Base-by-base conservation (phyloP, 2,113 vertebrate genomes). In the Struthidea cinerea region DNA sequence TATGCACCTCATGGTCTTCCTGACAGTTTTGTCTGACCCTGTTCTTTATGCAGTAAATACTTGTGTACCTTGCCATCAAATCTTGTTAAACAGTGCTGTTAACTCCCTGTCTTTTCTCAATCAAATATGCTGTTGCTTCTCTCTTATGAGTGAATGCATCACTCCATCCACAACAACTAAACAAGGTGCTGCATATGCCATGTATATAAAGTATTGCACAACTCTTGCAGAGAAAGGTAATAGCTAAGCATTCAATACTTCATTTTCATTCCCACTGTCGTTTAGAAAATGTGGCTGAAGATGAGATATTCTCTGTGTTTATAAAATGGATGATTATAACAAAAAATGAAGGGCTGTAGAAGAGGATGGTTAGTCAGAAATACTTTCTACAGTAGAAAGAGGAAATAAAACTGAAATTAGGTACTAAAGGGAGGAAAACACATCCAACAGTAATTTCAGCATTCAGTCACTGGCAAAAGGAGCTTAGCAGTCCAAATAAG, bases 321-420 rank as follows among this genome's bases (percentile, higher is more conserved):
- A 33, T 56, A 82, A 81, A 56, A 82, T 65, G 53, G 61, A 65
- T 75, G 73, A 91, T 90, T 92, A 41, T 68, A 87, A 69, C 41
- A 71, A 80, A 79, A 96, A 87, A 64, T 19, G 32, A 85, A 83
- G 23, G 68, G 22, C 28, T 88, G 47, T 64, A 59, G 64, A 90
- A 94, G 76, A 78, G 35, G 23, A 42, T 56, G 57, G 46, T 91
- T 94, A 89, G 44, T 55, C 83, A 94, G 73, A 96, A 92, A 83
- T 60, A 46, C 65, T 87, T 81, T 71, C 70, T 79, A 26, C 6
- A 35, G 14, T 59, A 13, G 37, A 82, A 81, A 59, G 49, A 60
- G 56, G 37, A 93, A 89, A 83, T 92, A 94, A 94, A 90, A 87
- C 41, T 64, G 28, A 91, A 94, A 94, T 90, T 71, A 60, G 65